phyloP scores from a whole-genome alignment of 2,113 vertebrate genomes.

The Ameiurus melas region DNA sequence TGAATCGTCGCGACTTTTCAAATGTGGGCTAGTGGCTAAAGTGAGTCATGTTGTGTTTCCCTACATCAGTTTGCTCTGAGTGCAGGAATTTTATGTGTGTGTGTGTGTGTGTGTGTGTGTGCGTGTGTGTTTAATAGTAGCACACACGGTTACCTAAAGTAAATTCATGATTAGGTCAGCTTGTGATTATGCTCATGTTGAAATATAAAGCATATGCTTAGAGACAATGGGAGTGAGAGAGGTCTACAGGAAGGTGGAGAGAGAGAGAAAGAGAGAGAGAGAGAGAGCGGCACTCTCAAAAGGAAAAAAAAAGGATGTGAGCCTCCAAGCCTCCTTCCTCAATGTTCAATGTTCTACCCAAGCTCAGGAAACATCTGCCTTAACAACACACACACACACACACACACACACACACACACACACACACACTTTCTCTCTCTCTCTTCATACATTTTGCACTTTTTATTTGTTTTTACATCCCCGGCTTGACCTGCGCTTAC shows the following conservation, averaged over 20 bases:
- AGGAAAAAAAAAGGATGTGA: constrained; percentile 65
- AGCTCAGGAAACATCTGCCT: constrained; percentile 76
- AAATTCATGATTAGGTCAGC: constrained; percentile 9
- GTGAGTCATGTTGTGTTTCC: constrained; percentile 34
- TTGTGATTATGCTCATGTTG: constrained; percentile 12
- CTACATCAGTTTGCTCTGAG: neutral
- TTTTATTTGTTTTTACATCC: constrained; percentile 36
- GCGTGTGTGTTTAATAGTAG: neutral
- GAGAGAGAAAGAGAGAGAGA: neutral
- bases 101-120: neutral
- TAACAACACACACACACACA: constrained; percentile 50
- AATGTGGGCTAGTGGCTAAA: constrained; percentile 21
- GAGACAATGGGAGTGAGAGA: neutral
- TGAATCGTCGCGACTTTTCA: constrained; percentile 13
- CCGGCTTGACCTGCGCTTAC: constrained; percentile 5
- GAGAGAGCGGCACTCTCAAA: neutral
- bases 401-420: constrained; percentile 6
- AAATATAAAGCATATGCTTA: constrained; percentile 2
- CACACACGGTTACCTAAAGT: neutral
- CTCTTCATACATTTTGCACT: neutral
- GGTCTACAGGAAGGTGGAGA: neutral
- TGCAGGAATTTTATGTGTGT: neutral
- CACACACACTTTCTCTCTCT: no score
- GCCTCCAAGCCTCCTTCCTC: constrained; percentile 70
- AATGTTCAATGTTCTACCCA: constrained; percentile 50